Base-by-base conservation (phyloP, 2,888 invertebrate genomes). In the Thalpophila matura region DNA sequence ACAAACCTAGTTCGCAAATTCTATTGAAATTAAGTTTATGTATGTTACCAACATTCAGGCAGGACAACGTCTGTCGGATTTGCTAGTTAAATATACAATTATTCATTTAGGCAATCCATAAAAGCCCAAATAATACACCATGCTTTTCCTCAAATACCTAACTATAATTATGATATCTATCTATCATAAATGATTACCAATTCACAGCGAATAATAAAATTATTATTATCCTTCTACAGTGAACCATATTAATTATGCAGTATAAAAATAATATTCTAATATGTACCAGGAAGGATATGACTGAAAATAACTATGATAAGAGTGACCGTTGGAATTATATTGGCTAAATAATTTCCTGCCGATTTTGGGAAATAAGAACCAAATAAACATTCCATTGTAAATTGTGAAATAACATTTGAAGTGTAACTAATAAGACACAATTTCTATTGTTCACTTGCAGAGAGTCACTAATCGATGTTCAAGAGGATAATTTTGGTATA, bases 121-220 rank as follows among this genome's bases (percentile, higher is more conserved):
- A 33, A 31, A 45, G 0, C 1, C 2, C 5, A 33, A 58, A 45
- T 58, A 1, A 46, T 33, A 7, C 1, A 16, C 5, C 1, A 18
- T 18, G 10, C n/a, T 29, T 43, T 46, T 33, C 33, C 62, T 46
- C 7, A 26, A 61, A 31, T 26, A 16, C 6, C 4, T 7, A n/a
- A n/a, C 2, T 10, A n/a, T n/a, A n/a, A n/a, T n/a, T n/a, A n/a
- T 37, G 37, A 43, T 45, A 63, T 22, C 3, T 0, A 37, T 24
- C n/a, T 18, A 7, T 42, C 1, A 27, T 33, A 33, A 58, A 37
- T 26, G 16, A 6, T 18, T 18, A 16, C 4, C 10, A 10, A 27
- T 9, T 24, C 63, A 46, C 12, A 18, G 63, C 1, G n/a, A n/a
- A n/a, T 24, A 49, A 29, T 49, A 40, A 38, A 22, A 61, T 7